Evolutionary conservation across 1,140 invertebrate genomes (phyloP), one percentile per base, ranked within the genome.

Genomic region (Steinernema feltiae): DNA sequence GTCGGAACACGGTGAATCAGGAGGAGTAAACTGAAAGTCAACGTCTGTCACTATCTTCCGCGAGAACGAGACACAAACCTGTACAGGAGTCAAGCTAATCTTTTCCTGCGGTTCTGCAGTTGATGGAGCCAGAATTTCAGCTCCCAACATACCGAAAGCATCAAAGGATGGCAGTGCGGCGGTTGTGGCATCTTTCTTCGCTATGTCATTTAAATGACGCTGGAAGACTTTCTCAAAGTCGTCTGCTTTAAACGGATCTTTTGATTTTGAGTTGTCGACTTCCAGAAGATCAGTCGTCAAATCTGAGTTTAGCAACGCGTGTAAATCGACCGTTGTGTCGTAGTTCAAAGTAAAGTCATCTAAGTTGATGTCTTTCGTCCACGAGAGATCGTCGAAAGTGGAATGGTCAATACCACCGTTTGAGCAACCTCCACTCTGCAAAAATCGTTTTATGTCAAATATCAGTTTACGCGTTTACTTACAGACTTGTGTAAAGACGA

Each of bases 21-120:
- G 78, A 31, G 78, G 78, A 31, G 78, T 79, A 27, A 79, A 79
- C 77, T 79, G 63, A 72, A 78, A 48, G 32, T 17, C 21, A 27
- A 41, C 1, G 24, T 76, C 24, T 73, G 17, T 27, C 21, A 63
- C 30, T 29, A 0, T 21, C 0, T 30, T 30, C 1, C 15, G 7
- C 3, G 7, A 63, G 2, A 63, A 27, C 21, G 32, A 32, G 30
- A 29, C 1, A 63, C 30, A 41, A 7, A 77, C 76, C 27, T 29
- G 24, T 17, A 77, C 71, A 69, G 76, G 76, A 73, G 63, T 77
- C 0, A 73, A 48, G 18, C 71, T 72, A 1, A 30, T 29, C 7
- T 41, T 41, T 41, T 41, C 35, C 18, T 41, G n/a, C n/a, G n/a
- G n/a, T n/a, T 18, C 35, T 41, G 35, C 35, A 41, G 35, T n/a